Evolutionary conservation across 2,888 invertebrate genomes (phyloP), one percentile per base, ranked within the genome.

Genomic region (Nymphalis polychloros): DNA sequence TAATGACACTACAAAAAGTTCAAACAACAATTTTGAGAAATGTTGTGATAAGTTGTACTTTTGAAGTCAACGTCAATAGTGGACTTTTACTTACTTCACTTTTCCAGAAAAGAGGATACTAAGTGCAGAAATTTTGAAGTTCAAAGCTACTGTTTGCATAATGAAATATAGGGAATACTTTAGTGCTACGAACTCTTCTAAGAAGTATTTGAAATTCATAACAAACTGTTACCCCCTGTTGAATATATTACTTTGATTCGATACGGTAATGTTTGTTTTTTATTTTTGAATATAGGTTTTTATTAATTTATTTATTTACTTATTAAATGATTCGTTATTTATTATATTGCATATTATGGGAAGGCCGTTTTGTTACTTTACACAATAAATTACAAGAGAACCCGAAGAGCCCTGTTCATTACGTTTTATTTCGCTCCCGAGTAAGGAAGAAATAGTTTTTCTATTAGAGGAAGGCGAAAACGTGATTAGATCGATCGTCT

Each of bases 401-500:
- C 60, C 47, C 53, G 53, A 65, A 63, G 52, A 63, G 59, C 59
- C 50, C 47, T 50, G 19, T 63, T 67, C 63, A 67, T 63, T 67
- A 63, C 23, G 31, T 67, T 67, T 59, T 59, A 67, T 67, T 63
- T 59, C 67, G 27, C 46, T 52, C 63, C 63, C 50, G 46, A 59
- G 59, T 59, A 75, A 74, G 71, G 77, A 76, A 79, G 77, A 83
- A 83, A 84, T 84, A 83, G 83, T 81, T 84, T 83, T 82, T 83
- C 81, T 81, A 84, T 86, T 84, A 84, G 73, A 75, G 71, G 71
- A 78, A 81, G 77, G 63, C 64, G 63, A 63, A 78, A 73, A 76
- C 74, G 73, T 79, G 79, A 80, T 82, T 81, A 79, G 77, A 74
- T 78, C 75, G 75, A 79, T 74, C 67, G 69, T 55, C 60, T 53